Percentiles rank a stretch among this genome's conserved stretches.
These are phyloP conservation scores for Peucedramus taeniatus DNA, from an alignment of 2,113 vertebrate species.

Conservation along the genomic window DNA sequence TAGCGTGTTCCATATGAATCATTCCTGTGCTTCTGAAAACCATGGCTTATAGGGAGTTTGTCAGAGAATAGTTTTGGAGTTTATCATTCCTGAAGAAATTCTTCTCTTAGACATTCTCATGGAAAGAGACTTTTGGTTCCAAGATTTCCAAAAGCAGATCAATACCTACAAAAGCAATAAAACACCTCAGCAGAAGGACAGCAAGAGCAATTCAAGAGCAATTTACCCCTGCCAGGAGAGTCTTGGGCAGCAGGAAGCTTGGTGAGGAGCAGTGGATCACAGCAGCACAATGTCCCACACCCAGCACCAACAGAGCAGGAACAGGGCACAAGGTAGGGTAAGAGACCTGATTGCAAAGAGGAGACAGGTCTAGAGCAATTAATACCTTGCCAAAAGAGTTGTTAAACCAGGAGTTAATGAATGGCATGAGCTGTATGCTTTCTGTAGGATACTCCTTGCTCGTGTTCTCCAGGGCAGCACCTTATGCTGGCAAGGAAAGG, in stretches of 20 bases:
- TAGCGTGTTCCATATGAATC: not conserved
- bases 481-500: not conserved
- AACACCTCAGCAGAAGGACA: not conserved
- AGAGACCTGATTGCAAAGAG: not conserved
- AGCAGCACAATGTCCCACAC: not conserved
- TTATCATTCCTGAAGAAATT: slow-evolving; percentile 10
- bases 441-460: not conserved
- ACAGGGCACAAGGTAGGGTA: not conserved
- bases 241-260: not conserved
- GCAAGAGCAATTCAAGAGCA: not conserved
- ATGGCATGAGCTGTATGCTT: not conserved
- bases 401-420: not conserved
- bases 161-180: slow-evolving; percentile 3
- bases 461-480: fast-evolving
- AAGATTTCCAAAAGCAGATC: not conserved
- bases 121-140: not conserved
- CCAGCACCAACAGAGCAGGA: not conserved
- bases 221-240: not conserved
- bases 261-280: not conserved
- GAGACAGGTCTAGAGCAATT: not conserved
- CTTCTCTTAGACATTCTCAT: not conserved
- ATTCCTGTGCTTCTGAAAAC: not conserved
- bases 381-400: not conserved
- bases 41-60: not conserved
- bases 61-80: not conserved